Base-by-base conservation (phyloP, 1,140 invertebrate species). In the Globodera rostochiensis region DNA sequence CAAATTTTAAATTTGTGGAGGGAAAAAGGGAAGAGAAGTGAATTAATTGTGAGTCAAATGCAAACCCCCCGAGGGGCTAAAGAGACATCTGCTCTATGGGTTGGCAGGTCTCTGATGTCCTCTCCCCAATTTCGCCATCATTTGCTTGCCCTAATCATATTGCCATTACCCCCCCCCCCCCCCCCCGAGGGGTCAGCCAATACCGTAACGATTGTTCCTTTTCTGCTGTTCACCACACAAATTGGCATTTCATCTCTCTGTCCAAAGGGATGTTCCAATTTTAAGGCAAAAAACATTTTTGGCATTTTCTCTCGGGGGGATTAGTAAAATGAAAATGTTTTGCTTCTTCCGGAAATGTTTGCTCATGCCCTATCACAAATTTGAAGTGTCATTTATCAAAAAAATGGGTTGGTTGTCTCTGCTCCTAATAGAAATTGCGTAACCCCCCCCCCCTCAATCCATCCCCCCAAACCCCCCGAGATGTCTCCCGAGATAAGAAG, bases 371-470 rank as follows among this genome's bases (percentile, higher is more conserved):
- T 60, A 60, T 60, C 57, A 60, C 50, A 53, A 60, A 15, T 60
- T 60, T 60, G 57, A 60, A 60, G 57, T 60, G 57, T 60, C 57
- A 60, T 60, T 60, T 60, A 60, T 60, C 50, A 76, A 76, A 76
- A 74, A 45, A n/a, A n/a, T n/a, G 66, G 8, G 46, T 57, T 76
- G 19, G 0, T 76, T 53, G 11, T 36, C 25, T 36, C 25, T 36
- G 25, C 25, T 36, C 0, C 11, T 60, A 60, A 60, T 60, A 60
- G 57, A 60, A 60, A 60, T 60, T 60, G 57, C 57, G 57, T 60
- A 60, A 60, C 57, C 57, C 57, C 60, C 13, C 60, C 60, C 13
- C 60, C n/a, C 60, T 64, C 60, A 15, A n/a, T 64, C 60, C 60
- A 64, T 64, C n/a, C 13, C 60, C 25, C 21, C 25, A 71, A 45